A percentile compares a stretch with the other conserved stretches of the same genome.
phyloP scores from a whole-genome alignment of 1,140 invertebrate genomes.

The Trichonephila clavata region DNA sequence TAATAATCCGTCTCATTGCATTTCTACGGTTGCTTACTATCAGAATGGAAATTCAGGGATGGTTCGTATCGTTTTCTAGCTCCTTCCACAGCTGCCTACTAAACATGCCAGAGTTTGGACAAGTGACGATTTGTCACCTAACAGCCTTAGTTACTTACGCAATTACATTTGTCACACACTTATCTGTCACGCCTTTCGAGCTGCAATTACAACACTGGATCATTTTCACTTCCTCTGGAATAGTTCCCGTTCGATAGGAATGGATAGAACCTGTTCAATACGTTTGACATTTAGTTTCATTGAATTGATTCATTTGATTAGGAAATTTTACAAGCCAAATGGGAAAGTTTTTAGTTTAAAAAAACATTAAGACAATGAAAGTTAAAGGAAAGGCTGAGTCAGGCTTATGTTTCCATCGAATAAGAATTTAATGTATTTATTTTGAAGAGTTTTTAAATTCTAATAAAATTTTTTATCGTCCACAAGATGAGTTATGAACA shows the following conservation, averaged over 20 bases:
- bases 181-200: slow-evolving; percentile 23
- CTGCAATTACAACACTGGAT: neutral
- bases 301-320: neutral
- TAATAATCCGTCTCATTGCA: slow-evolving; percentile 27
- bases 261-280: neutral
- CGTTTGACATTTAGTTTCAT: neutral
- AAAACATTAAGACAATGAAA: too few relatives aligned
- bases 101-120: slow-evolving; percentile 12
- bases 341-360: too few relatives aligned
- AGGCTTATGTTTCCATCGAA: too few relatives aligned
- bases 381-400: too few relatives aligned
- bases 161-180: slow-evolving; percentile 41
- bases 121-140: slow-evolving; percentile 23
- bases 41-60: slow-evolving; percentile 33
- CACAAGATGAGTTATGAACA: too few relatives aligned
- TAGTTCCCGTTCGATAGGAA: neutral
- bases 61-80: slow-evolving; percentile 11
- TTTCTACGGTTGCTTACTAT: slow-evolving; percentile 5
- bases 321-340: neutral
- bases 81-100: neutral
- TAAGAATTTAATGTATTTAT: too few relatives aligned
- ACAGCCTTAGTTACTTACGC: neutral
- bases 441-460: too few relatives aligned
- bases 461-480: too few relatives aligned
- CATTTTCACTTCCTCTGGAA: slow-evolving; percentile 13